Evolutionary conservation across 2,113 vertebrate genomes (phyloP), one percentile per base, ranked within the genome.

Genomic region (Furnarius figulus): DNA sequence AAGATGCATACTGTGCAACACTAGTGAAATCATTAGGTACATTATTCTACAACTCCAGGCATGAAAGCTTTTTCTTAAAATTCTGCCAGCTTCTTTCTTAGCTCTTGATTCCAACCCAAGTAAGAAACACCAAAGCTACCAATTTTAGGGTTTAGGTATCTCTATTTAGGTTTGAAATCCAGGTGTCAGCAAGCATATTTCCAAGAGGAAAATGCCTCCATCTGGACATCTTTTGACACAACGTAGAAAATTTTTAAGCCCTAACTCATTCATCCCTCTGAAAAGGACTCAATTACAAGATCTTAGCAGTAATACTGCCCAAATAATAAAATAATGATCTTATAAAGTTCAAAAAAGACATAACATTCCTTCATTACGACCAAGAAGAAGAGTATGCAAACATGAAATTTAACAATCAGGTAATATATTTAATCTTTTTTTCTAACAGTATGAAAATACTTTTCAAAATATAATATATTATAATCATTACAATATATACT

Each of bases 1-100:
- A 87, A 98, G 96, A 93, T 87, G 50, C 95, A 97, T 91, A 96
- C 96, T 97, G 98, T 97, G 96, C 91, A 95, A 95, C 89, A 94
- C 89, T 96, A 89, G 81, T 66, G 62, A 96, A 97, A 97, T 94
- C 96, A 94, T 97, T 96, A 95, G 47, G 62, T 65, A 93, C 92
- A 65, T 95, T 97, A 95, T 97, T 95, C 91, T 93, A 94, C 68
- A 96, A 85, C 91, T 96, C 74, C 68, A 97, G 92, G 74, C 84
- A 94, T 59, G 90, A 89, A 97, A 94, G 63, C 47, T 93, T 86
- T 59, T 92, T 77, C 87, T 87, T 72, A 95, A 96, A 96, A 42
- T 96, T 96, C 61, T 95, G 49, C 25, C 73, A 90, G 76, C 46
- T 72, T 85, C 58, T 90, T 88, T 94, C 78, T 79, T 80, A 46